These are phyloP conservation scores for Zaprionus ghesquierei DNA, from an alignment of 1,140 invertebrate genomes.

Conservation along the genomic window DNA sequence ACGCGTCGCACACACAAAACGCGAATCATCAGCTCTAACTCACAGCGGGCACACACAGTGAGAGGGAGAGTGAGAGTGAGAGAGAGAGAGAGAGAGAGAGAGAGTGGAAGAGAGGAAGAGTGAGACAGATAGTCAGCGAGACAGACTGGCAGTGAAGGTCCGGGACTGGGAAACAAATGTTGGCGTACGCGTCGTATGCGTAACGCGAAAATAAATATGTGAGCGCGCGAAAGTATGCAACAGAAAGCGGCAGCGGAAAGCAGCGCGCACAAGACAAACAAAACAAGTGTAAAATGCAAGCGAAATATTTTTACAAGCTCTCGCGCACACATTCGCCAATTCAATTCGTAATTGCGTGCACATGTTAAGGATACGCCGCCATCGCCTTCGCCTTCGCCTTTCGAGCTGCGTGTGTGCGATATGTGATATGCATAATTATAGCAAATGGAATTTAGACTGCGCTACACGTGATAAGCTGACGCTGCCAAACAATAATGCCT, in stretches of 20 bases:
- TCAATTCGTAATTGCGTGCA: neutral
- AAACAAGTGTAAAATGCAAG: constrained; percentile 28
- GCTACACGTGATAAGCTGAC: neutral
- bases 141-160: neutral
- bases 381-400: too few relatives aligned
- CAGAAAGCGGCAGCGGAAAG: constrained; percentile 8
- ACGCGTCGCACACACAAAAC: constrained; percentile 23
- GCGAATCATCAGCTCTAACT: constrained; percentile 33
- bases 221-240: constrained; percentile 53
- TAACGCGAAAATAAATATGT: constrained; percentile 63
- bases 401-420: too few relatives aligned
- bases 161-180: neutral
- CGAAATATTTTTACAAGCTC: constrained; percentile 33
- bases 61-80: neutral
- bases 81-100: neutral
- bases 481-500: too few relatives aligned
- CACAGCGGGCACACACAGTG: constrained; percentile 8
- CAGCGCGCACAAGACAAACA: constrained; percentile 24
- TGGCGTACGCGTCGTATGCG: constrained; percentile 56
- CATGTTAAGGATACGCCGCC: neutral
- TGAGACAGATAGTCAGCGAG: neutral
- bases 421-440: neutral
- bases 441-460: neutral
- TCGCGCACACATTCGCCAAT: neutral
- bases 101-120: neutral